These are phyloP conservation scores for Centropyge bicolor DNA, from an alignment of 2,797 vertebrate genomes.

Conservation along the genomic window DNA sequence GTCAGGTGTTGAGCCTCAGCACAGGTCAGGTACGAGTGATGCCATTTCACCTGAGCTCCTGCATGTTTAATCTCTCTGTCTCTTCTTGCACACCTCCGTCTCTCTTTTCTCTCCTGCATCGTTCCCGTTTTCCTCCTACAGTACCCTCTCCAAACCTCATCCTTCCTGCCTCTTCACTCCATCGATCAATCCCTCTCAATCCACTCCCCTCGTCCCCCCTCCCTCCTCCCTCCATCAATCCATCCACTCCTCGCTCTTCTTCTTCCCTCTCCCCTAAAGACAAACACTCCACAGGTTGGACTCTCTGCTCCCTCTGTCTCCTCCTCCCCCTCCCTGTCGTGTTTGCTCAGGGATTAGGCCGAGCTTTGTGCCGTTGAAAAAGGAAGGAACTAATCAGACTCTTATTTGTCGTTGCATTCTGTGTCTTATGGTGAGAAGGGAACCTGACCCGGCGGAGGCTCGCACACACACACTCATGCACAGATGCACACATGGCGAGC, in stretches of 20 bases:
- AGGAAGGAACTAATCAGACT: slow-evolving; percentile 82
- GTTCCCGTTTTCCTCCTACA: slow-evolving; percentile 8
- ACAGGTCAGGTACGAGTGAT: slow-evolving; percentile 62
- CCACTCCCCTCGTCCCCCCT: slow-evolving; percentile 7
- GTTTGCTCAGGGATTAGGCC: slow-evolving; percentile 75
- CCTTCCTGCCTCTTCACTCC: slow-evolving; percentile 31
- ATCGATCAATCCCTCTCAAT: slow-evolving; percentile 49
- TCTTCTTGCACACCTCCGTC: slow-evolving; percentile 28
- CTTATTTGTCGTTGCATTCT: slow-evolving; percentile 77
- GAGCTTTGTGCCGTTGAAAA: slow-evolving; percentile 69
- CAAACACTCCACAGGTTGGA: slow-evolving; percentile 66
- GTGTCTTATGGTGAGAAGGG: slow-evolving; percentile 61
- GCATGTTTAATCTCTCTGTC: slow-evolving; percentile 54
- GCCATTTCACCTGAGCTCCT: slow-evolving; percentile 63
- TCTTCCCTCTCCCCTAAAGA: slow-evolving; percentile 28
- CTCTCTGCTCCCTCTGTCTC: slow-evolving; percentile 22
- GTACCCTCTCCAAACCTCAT: slow-evolving; percentile 21
- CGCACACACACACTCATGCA: slow-evolving; percentile 16
- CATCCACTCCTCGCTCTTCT: slow-evolving; percentile 23
- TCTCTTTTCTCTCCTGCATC: slow-evolving; percentile 17
- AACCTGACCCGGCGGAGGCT: slow-evolving; percentile 49
- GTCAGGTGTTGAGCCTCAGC: slow-evolving; percentile 49
- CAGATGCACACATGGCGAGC: slow-evolving; percentile 41
- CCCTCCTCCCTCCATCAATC: slow-evolving; percentile 44
- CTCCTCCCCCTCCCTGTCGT: slow-evolving; percentile 3